phyloP scores from a whole-genome alignment of 1,140 invertebrate species.

The Drosophila mojavensis region DNA sequence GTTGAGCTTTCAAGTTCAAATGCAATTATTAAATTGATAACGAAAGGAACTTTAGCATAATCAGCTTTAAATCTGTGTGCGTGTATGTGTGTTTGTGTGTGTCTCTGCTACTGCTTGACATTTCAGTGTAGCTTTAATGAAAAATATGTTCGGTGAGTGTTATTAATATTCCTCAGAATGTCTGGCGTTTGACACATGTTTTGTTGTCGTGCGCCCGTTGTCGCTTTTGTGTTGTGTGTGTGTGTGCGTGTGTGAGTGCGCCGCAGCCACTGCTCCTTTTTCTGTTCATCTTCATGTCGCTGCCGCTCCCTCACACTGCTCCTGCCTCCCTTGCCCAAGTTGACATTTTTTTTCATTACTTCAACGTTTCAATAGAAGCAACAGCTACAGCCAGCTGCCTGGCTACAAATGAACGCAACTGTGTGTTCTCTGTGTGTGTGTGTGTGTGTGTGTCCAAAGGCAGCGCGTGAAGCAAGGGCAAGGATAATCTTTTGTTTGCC shows the following conservation, averaged over 20 bases:
- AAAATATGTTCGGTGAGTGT: constrained; percentile 78
- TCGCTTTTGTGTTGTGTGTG: constrained; percentile 51
- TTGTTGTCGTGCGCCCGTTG: constrained; percentile 61
- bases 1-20: constrained; percentile 27
- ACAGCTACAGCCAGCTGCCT: constrained; percentile 37
- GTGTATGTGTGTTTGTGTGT: constrained; percentile 26
- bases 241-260: constrained; percentile 15
- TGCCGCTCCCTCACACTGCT: constrained; percentile 1
- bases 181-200: constrained; percentile 81
- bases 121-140: constrained; percentile 75
- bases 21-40: constrained; percentile 58
- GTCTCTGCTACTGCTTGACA: constrained; percentile 52
- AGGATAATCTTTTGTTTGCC: constrained; percentile 79
- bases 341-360: constrained; percentile 82
- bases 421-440: constrained; percentile 7
- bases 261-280: constrained; percentile 15
- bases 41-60: constrained; percentile 35
- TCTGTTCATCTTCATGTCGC: constrained; percentile 17
- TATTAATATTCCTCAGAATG: constrained; percentile 82
- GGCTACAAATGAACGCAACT: constrained; percentile 21
- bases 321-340: constrained; percentile 45
- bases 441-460: constrained; percentile 40
- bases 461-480: constrained; percentile 64
- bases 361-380: constrained; percentile 75
- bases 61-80: constrained; percentile 36